These are phyloP conservation scores for Hypselothyrea guttata DNA, from an alignment of 2,888 invertebrate species.

Conservation along the genomic window DNA sequence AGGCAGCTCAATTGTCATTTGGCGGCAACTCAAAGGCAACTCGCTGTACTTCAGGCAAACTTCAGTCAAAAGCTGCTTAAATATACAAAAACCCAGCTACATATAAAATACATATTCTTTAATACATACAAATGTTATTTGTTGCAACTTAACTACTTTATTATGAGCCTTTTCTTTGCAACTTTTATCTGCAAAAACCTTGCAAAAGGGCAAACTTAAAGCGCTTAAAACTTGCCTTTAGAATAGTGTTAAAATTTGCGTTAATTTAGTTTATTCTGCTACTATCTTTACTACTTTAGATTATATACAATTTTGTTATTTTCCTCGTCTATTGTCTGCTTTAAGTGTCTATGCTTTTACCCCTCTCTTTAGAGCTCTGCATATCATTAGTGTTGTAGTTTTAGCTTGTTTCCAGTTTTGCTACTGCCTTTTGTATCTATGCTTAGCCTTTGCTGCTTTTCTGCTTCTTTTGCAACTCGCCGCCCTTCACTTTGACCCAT, in stretches of 20 bases:
- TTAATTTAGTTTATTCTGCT: too few relatives aligned
- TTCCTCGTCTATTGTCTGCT: neutral
- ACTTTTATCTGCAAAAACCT: neutral
- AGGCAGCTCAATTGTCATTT: slow-evolving; percentile 69
- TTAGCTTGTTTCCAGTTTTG: neutral
- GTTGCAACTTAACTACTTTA: slow-evolving; percentile 23
- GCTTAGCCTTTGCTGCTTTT: neutral
- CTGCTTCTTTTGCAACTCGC: neutral
- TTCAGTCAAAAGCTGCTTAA: slow-evolving; percentile 21
- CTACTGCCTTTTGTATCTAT: too few relatives aligned
- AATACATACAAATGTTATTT: slow-evolving; percentile 7
- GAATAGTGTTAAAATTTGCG: too few relatives aligned
- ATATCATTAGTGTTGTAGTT: too few relatives aligned
- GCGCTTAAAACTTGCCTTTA: too few relatives aligned
- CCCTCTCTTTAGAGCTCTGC: neutral
- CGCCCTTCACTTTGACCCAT: slow-evolving; percentile 12
- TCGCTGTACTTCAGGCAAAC: slow-evolving; percentile 40
- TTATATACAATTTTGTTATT: too few relatives aligned
- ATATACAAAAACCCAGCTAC: slow-evolving; percentile 7
- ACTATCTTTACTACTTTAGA: too few relatives aligned
- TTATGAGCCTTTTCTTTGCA: slow-evolving; percentile 13
- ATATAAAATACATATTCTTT: neutral
- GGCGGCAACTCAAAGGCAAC: slow-evolving; percentile 45
- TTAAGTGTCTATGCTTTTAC: too few relatives aligned
- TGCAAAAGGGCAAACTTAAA: neutral